These are phyloP conservation scores for Melitaea cinxia DNA, from an alignment of 1,140 invertebrate genomes.

Conservation along the genomic window DNA sequence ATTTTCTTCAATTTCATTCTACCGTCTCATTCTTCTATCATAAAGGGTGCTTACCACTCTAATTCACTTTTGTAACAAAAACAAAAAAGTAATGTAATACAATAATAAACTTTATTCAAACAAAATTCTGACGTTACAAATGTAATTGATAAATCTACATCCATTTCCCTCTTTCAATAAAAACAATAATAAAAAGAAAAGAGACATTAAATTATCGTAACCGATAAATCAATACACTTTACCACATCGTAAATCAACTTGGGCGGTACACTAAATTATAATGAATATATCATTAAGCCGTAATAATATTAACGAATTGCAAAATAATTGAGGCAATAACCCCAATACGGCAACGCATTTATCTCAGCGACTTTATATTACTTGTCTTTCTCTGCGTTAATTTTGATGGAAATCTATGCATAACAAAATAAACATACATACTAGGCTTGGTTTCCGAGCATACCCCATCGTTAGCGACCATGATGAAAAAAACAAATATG, in stretches of 20 bases:
- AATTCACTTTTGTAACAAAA: too few relatives aligned
- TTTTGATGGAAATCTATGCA: background rate
- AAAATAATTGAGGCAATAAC: constrained; percentile 30
- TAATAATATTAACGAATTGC: constrained; percentile 40
- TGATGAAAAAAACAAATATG: too few relatives aligned
- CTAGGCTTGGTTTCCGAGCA: too few relatives aligned
- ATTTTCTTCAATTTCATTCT: too few relatives aligned
- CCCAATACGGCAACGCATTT: constrained; percentile 26
- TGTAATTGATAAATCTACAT: background rate
- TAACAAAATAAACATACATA: background rate
- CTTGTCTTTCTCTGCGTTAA: constrained; percentile 11
- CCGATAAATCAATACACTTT: constrained; percentile 38
- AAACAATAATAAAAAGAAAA: constrained; percentile 14
- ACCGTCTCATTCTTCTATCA: too few relatives aligned
- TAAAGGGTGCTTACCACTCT: too few relatives aligned
- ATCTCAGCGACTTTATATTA: constrained; percentile 23
- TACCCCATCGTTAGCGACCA: too few relatives aligned
- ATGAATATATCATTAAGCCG: constrained; percentile 41
- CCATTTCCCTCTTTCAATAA: background rate
- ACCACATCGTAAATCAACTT: constrained; percentile 41
- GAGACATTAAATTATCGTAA: constrained; percentile 10
- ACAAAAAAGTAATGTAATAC: background rate
- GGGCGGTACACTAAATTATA: constrained; percentile 41
- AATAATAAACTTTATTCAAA: background rate
- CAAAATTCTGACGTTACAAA: background rate